Conservation (phyloP, 2,888 invertebrate genomes). For the Microplitis deprimator region DNA sequence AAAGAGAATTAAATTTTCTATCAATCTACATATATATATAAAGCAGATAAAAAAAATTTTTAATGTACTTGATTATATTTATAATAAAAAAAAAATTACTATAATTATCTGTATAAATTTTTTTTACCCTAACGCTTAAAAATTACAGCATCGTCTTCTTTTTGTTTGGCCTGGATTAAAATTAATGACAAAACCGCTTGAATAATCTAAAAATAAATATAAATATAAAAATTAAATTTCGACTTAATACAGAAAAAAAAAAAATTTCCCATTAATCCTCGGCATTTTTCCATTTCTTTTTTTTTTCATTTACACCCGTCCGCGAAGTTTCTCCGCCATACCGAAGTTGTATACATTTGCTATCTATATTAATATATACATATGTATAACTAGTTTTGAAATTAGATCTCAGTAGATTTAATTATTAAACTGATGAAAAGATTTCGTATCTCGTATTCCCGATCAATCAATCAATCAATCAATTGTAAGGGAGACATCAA, state of each 20-base stretch:
- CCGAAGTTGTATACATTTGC: too few relatives aligned
- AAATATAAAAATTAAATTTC: conserved; percentile 37
- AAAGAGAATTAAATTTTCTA: too few relatives aligned
- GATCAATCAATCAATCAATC: not conserved
- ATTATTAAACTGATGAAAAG: not conserved
- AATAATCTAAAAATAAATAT: conserved; percentile 75
- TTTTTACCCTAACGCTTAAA: conserved; percentile 70
- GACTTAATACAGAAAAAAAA: too few relatives aligned
- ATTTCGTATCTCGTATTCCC: not conserved
- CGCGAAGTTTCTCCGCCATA: too few relatives aligned
- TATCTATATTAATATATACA: too few relatives aligned
- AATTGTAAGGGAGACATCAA: not conserved
- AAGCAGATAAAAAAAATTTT: conserved; percentile 10
- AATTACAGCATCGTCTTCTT: conserved; percentile 79
- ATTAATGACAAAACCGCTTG: conserved; percentile 81
- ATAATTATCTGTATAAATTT: conserved; percentile 12
- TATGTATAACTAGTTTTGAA: too few relatives aligned
- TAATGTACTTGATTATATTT: conserved; percentile 6
- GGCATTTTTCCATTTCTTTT: too few relatives aligned
- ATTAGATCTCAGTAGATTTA: too few relatives aligned
- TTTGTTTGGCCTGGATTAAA: conserved; percentile 82
- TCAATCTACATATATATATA: not conserved
- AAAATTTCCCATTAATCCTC: too few relatives aligned
- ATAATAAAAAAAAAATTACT: conserved; percentile 12
- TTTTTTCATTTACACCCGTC: too few relatives aligned